Evolutionary conservation across 2,888 invertebrate species (phyloP).

Genomic region (Drosophila quinaria): DNA sequence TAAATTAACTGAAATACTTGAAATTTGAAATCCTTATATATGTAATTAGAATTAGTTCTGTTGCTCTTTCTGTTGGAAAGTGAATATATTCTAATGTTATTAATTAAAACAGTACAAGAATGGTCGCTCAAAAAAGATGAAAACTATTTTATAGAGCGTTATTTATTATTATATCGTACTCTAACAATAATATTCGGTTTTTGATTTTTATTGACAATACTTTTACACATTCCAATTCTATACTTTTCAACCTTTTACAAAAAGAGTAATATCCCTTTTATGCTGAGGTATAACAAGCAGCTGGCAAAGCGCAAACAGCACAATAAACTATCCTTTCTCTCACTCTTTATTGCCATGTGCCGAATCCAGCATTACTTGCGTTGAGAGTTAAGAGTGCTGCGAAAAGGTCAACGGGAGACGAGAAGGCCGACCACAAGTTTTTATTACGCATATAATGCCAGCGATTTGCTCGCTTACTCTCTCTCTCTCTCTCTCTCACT

Average conservation of each 20-base stretch:
- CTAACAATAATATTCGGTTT: background rate
- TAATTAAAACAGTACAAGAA: no score
- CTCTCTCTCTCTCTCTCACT: background rate
- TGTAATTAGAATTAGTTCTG: no score
- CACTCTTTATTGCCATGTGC: constrained; percentile 6
- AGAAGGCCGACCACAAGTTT: constrained; percentile 72
- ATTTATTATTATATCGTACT: background rate
- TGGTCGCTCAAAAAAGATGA: no score
- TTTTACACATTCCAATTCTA: no score
- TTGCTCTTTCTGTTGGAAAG: no score
- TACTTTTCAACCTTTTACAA: background rate
- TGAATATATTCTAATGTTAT: no score
- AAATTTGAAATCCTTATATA: no score
- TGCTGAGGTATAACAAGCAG: constrained; percentile 25
- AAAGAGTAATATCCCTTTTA: background rate
- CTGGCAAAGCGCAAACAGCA: constrained; percentile 58
- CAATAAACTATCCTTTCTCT: constrained; percentile 60
- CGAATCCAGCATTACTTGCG: constrained; percentile 14
- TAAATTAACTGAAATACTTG: no score
- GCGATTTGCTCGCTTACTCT: constrained; percentile 59
- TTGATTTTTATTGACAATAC: no score
- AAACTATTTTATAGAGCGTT: background rate
- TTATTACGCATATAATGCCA: constrained; percentile 80
- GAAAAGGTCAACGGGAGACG: constrained; percentile 69
- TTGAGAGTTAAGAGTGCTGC: constrained; percentile 31